Percentiles rank a stretch among this genome's conserved stretches.
These are phyloP conservation scores for Leptinotarsa haldemani DNA, from an alignment of 2,888 invertebrate species.

Conservation along the genomic window DNA sequence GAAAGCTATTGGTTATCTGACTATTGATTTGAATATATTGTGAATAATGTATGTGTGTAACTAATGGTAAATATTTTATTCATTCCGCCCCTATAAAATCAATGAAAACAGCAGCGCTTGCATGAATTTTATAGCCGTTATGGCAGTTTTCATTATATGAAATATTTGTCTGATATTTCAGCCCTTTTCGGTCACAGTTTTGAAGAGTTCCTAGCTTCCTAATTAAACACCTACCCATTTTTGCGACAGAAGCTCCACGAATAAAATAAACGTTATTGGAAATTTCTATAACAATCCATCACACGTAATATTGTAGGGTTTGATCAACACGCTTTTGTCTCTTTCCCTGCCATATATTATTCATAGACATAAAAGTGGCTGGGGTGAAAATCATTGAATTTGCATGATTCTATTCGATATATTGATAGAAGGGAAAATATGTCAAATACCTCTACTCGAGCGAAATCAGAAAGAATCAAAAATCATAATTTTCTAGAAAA, in stretches of 20 bases:
- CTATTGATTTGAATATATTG: constrained; percentile 40
- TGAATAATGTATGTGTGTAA: constrained; percentile 38
- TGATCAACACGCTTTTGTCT: background rate
- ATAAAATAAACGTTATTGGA: background rate
- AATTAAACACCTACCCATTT: background rate
- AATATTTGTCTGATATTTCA: constrained; percentile 10
- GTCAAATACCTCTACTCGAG: background rate
- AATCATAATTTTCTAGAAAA: too few species aligned
- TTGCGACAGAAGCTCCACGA: background rate
- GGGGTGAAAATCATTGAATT: constrained; percentile 24
- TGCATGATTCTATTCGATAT: constrained; percentile 22
- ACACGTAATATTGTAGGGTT: background rate
- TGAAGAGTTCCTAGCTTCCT: background rate
- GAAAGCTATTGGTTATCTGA: constrained; percentile 38
- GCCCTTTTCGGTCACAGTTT: background rate
- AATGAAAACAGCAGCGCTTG: constrained; percentile 27
- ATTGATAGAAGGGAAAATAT: constrained; percentile 15
- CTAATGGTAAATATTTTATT: constrained; percentile 43
- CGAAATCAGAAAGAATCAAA: background rate
- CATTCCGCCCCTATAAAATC: constrained; percentile 35
- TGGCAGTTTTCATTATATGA: background rate
- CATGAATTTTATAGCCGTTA: background rate
- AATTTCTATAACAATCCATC: background rate
- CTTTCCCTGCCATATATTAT: constrained; percentile 22
- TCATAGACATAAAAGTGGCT: constrained; percentile 26